Conservation (phyloP, 2,888 invertebrate species). For the Euphydryas editha region DNA sequence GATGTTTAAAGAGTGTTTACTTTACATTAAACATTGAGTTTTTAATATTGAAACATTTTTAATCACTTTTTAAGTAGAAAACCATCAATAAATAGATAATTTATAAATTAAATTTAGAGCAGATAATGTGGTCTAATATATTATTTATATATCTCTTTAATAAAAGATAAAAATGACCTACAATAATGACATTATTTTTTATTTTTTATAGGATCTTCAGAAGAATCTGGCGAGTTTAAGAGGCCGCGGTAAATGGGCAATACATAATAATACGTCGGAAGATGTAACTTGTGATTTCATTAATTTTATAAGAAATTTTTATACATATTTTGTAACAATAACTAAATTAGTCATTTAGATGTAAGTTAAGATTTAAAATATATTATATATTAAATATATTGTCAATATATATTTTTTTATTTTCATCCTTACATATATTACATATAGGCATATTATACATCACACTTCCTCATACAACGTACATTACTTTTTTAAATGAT, state of each 20-base stretch:
- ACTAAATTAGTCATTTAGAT: slow-evolving; percentile 75
- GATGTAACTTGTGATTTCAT: slow-evolving; percentile 77
- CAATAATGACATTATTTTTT: slow-evolving; percentile 26
- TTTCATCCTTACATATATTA: slow-evolving; percentile 5
- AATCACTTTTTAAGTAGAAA: too few relatives aligned
- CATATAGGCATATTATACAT: too few relatives aligned
- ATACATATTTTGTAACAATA: slow-evolving; percentile 59
- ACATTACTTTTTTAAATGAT: too few relatives aligned
- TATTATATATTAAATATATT: slow-evolving; percentile 45
- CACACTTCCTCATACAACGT: too few relatives aligned
- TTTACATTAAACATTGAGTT: too few relatives aligned
- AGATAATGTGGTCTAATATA: neutral
- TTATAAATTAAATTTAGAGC: too few relatives aligned
- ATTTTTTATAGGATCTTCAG: slow-evolving; percentile 71
- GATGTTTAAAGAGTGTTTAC: too few relatives aligned
- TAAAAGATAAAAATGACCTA: slow-evolving; percentile 36
- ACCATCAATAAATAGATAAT: too few relatives aligned
- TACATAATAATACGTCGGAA: slow-evolving; percentile 45
- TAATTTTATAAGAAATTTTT: slow-evolving; percentile 56
- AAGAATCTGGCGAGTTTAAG: slow-evolving; percentile 77
- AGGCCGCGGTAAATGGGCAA: slow-evolving; percentile 66
- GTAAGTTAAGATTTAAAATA: slow-evolving; percentile 53
- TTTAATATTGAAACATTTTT: too few relatives aligned
- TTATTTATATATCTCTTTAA: neutral
- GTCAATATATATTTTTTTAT: slow-evolving; percentile 38